These are phyloP conservation scores for Oryzias woworae DNA, from an alignment of 2,113 vertebrate genomes.

Conservation along the genomic window DNA sequence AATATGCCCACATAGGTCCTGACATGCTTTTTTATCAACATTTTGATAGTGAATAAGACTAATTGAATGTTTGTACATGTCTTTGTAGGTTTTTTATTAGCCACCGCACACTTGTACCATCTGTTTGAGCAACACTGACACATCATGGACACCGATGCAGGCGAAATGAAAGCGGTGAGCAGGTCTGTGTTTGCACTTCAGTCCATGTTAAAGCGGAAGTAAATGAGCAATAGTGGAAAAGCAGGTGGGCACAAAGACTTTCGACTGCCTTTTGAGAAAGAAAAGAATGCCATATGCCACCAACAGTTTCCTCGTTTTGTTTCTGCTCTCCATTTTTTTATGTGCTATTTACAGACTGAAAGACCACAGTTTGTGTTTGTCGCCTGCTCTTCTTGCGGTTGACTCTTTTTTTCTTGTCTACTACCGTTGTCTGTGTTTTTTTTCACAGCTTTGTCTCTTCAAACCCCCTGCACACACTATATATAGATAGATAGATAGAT, in stretches of 20 bases:
- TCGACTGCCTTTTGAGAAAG: slow-evolving; percentile 27
- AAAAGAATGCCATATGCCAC: too few relatives aligned
- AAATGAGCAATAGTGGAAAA: slow-evolving; percentile 27
- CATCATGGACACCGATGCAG: slow-evolving; percentile 17
- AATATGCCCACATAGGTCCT: too few relatives aligned
- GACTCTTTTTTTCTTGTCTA: too few relatives aligned
- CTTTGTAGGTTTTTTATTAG: neutral
- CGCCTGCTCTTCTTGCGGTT: too few relatives aligned
- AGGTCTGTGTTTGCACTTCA: neutral
- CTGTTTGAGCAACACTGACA: slow-evolving; percentile 20
- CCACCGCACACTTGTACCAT: slow-evolving; percentile 1
- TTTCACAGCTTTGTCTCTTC: too few relatives aligned
- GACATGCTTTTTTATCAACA: neutral
- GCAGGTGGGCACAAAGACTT: slow-evolving; percentile 44
- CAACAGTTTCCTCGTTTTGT: slow-evolving; percentile 1
- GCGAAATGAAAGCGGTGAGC: slow-evolving; percentile 2
- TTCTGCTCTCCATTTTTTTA: neutral
- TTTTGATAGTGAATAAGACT: neutral
- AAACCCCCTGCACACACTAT: too few relatives aligned
- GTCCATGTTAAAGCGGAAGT: slow-evolving; percentile 28
- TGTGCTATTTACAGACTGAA: neutral
- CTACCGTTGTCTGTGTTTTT: too few relatives aligned
- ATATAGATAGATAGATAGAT: too few relatives aligned
- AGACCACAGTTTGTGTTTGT: too few relatives aligned
- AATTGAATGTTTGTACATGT: too few relatives aligned